These are phyloP conservation scores for Lutjanus erythropterus DNA, from an alignment of 2,113 vertebrate species.

Conservation along the genomic window DNA sequence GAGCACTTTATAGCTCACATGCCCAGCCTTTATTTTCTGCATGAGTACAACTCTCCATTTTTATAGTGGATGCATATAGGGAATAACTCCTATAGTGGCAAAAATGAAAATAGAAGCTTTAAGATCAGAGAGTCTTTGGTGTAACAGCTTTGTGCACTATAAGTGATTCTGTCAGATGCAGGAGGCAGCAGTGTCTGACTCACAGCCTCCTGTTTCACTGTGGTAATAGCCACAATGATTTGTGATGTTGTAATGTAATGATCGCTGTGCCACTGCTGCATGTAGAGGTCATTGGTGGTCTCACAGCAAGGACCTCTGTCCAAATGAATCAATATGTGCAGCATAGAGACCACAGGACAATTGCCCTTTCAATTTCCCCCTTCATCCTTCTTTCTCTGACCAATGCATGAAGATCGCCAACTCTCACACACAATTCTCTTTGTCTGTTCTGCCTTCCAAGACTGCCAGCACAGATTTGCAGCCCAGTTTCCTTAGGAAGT, in stretches of 20 bases:
- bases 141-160: conserved; percentile 6
- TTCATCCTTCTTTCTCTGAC: not conserved
- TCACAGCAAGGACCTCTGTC: conserved; percentile 40
- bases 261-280: conserved; percentile 24
- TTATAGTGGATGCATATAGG: conserved; percentile 20
- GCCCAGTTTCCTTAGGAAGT: not conserved
- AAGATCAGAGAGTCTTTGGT: conserved; percentile 36
- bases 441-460: not conserved
- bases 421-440: not conserved
- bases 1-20: conserved; percentile 22
- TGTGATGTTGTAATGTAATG: conserved; percentile 56
- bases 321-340: conserved; percentile 54
- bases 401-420: not conserved
- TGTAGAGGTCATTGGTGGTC: conserved; percentile 50
- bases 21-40: conserved; percentile 33
- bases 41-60: conserved; percentile 33
- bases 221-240: conserved; percentile 55
- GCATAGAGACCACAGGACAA: conserved; percentile 21
- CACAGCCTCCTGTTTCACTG: conserved; percentile 39
- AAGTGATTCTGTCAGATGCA: conserved; percentile 44
- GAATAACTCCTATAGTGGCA: conserved; percentile 14
- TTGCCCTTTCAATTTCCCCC: conserved; percentile 29
- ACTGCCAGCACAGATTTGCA: not conserved
- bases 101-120: conserved; percentile 49
- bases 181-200: conserved; percentile 39